Base-by-base conservation (phyloP, 2,797 vertebrate species). In the Tenualosa ilisha region DNA sequence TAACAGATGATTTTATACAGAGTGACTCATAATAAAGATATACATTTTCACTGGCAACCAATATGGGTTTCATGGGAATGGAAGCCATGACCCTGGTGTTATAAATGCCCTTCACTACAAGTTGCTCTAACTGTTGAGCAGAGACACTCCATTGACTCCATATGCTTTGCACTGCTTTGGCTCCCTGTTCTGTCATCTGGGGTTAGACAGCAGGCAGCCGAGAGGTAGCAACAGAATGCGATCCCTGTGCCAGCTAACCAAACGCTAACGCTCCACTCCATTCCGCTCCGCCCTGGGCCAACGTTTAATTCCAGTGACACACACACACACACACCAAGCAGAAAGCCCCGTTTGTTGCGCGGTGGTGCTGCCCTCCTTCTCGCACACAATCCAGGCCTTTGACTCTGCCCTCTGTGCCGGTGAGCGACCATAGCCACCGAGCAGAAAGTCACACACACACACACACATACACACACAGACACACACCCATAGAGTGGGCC, bases 81-180 rank as follows among this genome's bases (percentile, higher is more conserved):
- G 15, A 75, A 43, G 13, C 31, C 68, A 75, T 37, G 37, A 20
- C 31, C 37, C 37, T 22, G 4, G 37, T 43, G 15, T 75, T 75
- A 20, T 40, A 13, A 75, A 37, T 31, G n/a, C 68, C 68, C 15
- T 17, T 7, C 37, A 43, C 68, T 43, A 75, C 31, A 43, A 17
- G 13, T 75, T 43, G 37, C 68, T 75, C 68, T 20, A 75, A 40
- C 37, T 17, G 89, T 88, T 92, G 92, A 91, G 87, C 89, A 89
- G 86, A 90, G 89, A 86, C 89, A 90, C 92, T 91, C 91, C 89
- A 94, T 93, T 92, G 93, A 90, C 88, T 89, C 91, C 91, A 91
- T 90, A 87, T 85, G 86, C 92, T 90, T 87, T 82, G 86, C 91
- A 93, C 94, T 94, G 93, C 90, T 92, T 94, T 94, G 92, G 93